Percentiles rank a stretch among this genome's conserved stretches.
These are phyloP conservation scores for Melangyna quadrimaculata DNA, from an alignment of 2,888 invertebrate species.

Conservation along the genomic window DNA sequence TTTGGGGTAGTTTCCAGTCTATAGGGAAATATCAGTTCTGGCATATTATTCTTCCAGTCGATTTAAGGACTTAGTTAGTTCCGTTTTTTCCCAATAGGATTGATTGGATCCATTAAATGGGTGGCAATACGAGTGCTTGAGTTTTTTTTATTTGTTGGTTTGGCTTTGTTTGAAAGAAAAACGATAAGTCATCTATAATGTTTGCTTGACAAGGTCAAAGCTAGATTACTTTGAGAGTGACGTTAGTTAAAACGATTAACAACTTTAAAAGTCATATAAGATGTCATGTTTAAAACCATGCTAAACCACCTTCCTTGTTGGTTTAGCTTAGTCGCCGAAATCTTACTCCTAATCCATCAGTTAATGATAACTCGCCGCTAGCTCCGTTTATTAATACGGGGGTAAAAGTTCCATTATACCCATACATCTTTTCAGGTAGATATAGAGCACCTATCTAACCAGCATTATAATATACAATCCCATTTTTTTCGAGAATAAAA, in stretches of 20 bases:
- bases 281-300: too few species aligned
- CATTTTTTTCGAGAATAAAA: too few species aligned
- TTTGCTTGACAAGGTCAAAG: conserved; percentile 10
- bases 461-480: too few species aligned
- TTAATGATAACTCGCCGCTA: too few species aligned
- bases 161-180: background rate
- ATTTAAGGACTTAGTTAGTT: conserved; percentile 48
- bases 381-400: too few species aligned
- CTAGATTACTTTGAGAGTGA: background rate
- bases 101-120: conserved; percentile 26
- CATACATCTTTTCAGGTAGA: too few species aligned
- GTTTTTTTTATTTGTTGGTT: background rate
- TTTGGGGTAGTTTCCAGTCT: conserved; percentile 35
- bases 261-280: too few species aligned
- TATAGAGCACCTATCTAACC: too few species aligned
- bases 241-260: background rate
- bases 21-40: conserved; percentile 48
- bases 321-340: too few species aligned
- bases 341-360: too few species aligned
- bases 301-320: too few species aligned
- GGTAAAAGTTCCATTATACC: too few species aligned
- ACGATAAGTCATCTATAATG: conserved; percentile 4
- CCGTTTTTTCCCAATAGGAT: conserved; percentile 33
- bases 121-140: background rate
- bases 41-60: conserved; percentile 41